Conservation (phyloP, 1,140 invertebrate species). For the Calephelis virginiensis region DNA sequence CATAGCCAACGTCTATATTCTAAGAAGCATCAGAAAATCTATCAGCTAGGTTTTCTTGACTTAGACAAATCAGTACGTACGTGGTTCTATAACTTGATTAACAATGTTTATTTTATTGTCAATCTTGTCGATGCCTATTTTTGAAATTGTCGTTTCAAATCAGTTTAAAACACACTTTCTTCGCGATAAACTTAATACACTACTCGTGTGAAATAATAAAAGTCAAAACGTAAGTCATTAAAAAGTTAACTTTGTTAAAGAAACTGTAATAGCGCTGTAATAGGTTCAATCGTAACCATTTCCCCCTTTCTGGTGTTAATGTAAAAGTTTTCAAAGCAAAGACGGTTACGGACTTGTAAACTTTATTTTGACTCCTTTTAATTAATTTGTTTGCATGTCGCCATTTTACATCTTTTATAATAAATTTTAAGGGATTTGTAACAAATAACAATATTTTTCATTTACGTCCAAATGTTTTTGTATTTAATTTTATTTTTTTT, state of each 20-base stretch:
- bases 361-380: conserved; percentile 57
- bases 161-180: too few species aligned
- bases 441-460: conserved; percentile 7
- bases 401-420: conserved; percentile 1
- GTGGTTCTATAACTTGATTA: too few species aligned
- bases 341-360: conserved; percentile 61
- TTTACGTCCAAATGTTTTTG: not conserved
- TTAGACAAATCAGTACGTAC: too few species aligned
- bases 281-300: conserved; percentile 61
- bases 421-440: conserved; percentile 5
- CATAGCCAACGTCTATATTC: too few species aligned
- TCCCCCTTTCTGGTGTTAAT: conserved; percentile 59
- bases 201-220: not conserved
- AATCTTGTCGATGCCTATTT: too few species aligned
- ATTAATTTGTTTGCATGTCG: conserved; percentile 15
- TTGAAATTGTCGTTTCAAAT: too few species aligned
- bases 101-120: too few species aligned
- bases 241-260: conserved; percentile 6
- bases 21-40: too few species aligned
- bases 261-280: conserved; percentile 40
- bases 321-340: conserved; percentile 62
- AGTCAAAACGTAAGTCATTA: conserved; percentile 13
- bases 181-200: too few species aligned
- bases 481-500: too few species aligned
- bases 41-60: too few species aligned